These are phyloP conservation scores for Campylomormyrus tamandua DNA, from an alignment of 2,113 vertebrate species.

Conservation along the genomic window DNA sequence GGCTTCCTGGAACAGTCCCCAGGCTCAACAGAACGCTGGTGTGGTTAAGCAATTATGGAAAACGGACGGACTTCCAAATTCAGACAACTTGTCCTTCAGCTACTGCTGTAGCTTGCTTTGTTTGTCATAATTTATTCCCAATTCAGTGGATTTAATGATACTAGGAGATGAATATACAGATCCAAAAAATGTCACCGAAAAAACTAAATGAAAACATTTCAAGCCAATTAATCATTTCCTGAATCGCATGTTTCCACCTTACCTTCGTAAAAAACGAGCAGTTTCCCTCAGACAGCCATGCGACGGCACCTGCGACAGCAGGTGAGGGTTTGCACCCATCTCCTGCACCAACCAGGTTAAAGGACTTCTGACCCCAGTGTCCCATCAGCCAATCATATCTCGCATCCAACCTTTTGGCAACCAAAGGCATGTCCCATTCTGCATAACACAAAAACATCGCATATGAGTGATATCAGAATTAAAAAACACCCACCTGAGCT, in stretches of 20 bases:
- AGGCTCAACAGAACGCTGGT: not conserved
- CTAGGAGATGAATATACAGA: not conserved
- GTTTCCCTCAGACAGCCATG: conserved; percentile 61
- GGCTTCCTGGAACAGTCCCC: not conserved
- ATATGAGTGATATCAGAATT: not conserved
- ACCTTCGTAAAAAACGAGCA: conserved; percentile 70
- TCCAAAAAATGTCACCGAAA: not conserved
- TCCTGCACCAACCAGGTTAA: conserved; percentile 48
- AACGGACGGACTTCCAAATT: not conserved
- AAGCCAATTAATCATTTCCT: not conserved
- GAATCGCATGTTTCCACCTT: not conserved
- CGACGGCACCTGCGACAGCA: conserved; percentile 47
- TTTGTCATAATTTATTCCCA: not conserved
- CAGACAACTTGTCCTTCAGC: not conserved
- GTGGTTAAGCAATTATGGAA: not conserved
- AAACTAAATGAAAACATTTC: not conserved
- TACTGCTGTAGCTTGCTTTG: not conserved
- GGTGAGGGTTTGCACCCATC: conserved; percentile 51
- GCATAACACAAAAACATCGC: not conserved
- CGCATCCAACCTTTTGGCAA: conserved; percentile 60
- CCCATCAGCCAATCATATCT: conserved; percentile 62
- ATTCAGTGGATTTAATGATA: not conserved
- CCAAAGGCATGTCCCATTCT: conserved; percentile 55
- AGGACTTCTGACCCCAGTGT: conserved; percentile 38
- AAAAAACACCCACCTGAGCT: not conserved